These are phyloP conservation scores for Aurelia sp. DNA, from an alignment of 30 jellyfish, hydroid and myxozoan genomes.

Conservation along the genomic window DNA sequence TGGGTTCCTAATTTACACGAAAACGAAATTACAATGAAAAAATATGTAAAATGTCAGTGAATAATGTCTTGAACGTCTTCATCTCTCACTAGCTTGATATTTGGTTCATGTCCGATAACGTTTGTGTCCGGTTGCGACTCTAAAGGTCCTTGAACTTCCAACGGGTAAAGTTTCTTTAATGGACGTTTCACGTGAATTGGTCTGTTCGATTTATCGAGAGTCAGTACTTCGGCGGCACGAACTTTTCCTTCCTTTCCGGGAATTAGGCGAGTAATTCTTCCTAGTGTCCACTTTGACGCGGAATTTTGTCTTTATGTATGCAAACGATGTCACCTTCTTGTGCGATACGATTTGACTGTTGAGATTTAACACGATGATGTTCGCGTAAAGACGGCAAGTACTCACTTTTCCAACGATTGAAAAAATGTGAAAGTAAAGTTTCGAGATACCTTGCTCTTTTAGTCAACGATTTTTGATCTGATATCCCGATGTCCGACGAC, in stretches of 20 bases:
- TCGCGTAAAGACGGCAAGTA: slow-evolving; percentile 50
- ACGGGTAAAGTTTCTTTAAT: neutral
- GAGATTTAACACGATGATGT: neutral
- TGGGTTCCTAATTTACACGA: too few relatives aligned
- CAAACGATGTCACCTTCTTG: neutral
- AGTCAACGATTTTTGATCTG: slow-evolving; percentile 13
- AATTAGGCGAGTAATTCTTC: neutral
- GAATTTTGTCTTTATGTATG: neutral
- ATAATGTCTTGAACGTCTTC: neutral
- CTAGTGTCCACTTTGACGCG: neutral
- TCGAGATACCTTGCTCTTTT: slow-evolving; percentile 19
- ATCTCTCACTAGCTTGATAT: neutral
- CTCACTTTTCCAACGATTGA: slow-evolving; percentile 34
- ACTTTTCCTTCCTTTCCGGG: neutral
- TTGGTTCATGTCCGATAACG: neutral
- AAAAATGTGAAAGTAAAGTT: slow-evolving; percentile 7
- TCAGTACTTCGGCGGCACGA: neutral
- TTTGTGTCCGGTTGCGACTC: neutral
- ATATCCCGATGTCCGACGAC: slow-evolving; percentile 5
- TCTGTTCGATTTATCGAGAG: neutral
- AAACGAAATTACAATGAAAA: too few relatives aligned
- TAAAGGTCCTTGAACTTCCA: neutral
- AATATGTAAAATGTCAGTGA: too few relatives aligned
- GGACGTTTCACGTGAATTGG: neutral
- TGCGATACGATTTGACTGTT: neutral